Base-by-base conservation (phyloP, 2,797 vertebrate species). In the Chrosomus eos region DNA sequence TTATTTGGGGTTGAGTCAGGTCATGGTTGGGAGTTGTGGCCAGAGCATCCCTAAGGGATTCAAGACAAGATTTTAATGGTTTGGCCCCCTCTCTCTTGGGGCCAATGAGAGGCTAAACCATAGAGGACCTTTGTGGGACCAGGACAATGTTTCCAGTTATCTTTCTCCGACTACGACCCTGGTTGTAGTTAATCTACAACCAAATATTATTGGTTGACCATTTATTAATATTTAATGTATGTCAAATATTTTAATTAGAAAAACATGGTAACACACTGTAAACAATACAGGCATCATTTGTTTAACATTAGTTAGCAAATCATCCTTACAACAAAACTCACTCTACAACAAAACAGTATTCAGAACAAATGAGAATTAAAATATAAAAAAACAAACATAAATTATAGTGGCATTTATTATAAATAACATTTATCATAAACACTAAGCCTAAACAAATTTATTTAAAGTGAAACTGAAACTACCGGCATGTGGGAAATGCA, bases 51-150 rank as follows among this genome's bases (percentile, higher is more conserved):
- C 14, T 36, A 0, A 38, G 53, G 74, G 36, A 67, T 80, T 48
- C 77, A 66, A 31, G 40, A 48, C 53, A 18, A 19, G n/a, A 60
- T 26, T 60, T 60, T 40, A 77, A 77, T 60, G 74, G 73, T 31
- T 58, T 21, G 53, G 55, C 53, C 53, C 3, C 36, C 7, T 77
- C 23, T 60, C 36, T 23, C 36, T n/a, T 28, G 36, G 36, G 74
- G 53, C 36, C 53, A 40, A 40, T 60, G n/a, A 19, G 53, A 60
- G 53, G 14, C 74, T 38, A 38, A 58, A 40, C 13, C 36, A 23
- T 26, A 40, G 16, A 77, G 55, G 74, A 77, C 36, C 55, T 60
- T 60, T 60, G 36, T 77, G 23, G 74, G 53, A 19, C 74, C 33
- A 60, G 23, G 16, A 40, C 53, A 26, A 18, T 77, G 36, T 40